phyloP scores from a whole-genome alignment of 2,797 vertebrate genomes.

The Sandelia bainsii region DNA sequence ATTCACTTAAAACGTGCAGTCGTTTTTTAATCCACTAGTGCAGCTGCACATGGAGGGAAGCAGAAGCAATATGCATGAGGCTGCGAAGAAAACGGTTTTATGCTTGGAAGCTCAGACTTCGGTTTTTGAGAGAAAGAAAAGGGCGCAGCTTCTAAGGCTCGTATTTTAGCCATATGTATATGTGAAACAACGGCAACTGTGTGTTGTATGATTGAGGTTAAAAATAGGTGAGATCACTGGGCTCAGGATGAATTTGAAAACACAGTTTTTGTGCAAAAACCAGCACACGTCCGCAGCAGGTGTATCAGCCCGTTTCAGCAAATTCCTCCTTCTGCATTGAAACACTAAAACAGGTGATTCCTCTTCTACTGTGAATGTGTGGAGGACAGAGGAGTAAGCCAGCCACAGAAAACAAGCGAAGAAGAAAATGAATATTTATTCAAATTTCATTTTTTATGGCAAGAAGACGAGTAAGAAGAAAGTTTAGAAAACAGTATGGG shows the following conservation, averaged over 20 bases:
- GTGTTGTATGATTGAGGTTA: background rate
- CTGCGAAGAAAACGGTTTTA: background rate
- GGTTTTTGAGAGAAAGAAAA: background rate
- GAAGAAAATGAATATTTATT: too few species aligned
- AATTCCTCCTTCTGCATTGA: too few species aligned
- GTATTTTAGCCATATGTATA: background rate
- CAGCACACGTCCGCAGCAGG: too few species aligned
- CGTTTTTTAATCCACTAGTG: constrained; percentile 17
- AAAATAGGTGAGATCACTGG: background rate
- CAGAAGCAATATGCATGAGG: background rate
- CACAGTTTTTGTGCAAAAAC: too few species aligned
- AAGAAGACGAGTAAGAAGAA: too few species aligned
- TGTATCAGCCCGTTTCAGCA: too few species aligned
- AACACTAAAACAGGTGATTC: too few species aligned
- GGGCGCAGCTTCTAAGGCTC: background rate
- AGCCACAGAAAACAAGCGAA: too few species aligned
- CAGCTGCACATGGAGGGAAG: constrained; percentile 10
- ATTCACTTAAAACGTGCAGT: constrained; percentile 8
- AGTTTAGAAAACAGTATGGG: too few species aligned
- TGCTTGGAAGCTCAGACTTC: background rate
- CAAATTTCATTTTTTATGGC: too few species aligned
- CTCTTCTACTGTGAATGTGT: too few species aligned
- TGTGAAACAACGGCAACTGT: background rate
- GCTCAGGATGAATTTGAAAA: background rate
- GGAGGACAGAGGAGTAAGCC: too few species aligned